Evolutionary conservation across 2,888 invertebrate genomes (phyloP).

Genomic region (Lagria hirta): DNA sequence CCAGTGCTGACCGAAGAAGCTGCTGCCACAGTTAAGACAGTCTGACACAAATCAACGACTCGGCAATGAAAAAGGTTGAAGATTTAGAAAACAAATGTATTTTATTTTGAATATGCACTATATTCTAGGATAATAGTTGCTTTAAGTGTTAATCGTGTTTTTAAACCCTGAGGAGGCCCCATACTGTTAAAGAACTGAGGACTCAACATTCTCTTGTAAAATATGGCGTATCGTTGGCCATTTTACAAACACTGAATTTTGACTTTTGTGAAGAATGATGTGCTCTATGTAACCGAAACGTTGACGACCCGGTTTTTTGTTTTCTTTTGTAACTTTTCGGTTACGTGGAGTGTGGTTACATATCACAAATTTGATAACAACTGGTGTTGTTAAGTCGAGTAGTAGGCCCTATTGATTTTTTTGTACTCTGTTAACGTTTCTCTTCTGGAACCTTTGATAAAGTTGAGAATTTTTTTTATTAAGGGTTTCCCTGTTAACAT

Average conservation of each 20-base stretch:
- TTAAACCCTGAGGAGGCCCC: slow-evolving; percentile 42
- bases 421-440: slow-evolving; percentile 25
- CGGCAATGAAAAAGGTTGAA: slow-evolving; percentile 38
- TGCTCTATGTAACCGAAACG: slow-evolving; percentile 18
- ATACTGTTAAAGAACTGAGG: slow-evolving; percentile 48
- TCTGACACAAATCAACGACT: slow-evolving; percentile 31
- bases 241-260: slow-evolving; percentile 18
- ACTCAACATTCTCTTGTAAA: slow-evolving; percentile 43
- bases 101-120: slow-evolving; percentile 14
- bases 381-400: slow-evolving; percentile 40
- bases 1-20: slow-evolving; percentile 31
- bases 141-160: slow-evolving; percentile 36
- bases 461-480: slow-evolving; percentile 31
- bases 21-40: slow-evolving; percentile 24
- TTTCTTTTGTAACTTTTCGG: slow-evolving; percentile 16
- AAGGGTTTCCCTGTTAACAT: slow-evolving; percentile 29
- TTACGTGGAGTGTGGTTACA: slow-evolving; percentile 19
- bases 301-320: slow-evolving; percentile 21
- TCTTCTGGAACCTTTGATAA: slow-evolving; percentile 30
- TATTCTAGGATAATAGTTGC: slow-evolving; percentile 31
- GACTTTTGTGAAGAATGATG: slow-evolving; percentile 12
- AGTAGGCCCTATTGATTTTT: slow-evolving; percentile 49
- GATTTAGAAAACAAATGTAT: no score
- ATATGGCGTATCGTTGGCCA: slow-evolving; percentile 21
- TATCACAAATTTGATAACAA: slow-evolving; percentile 20